phyloP scores from a whole-genome alignment of 1,140 invertebrate species.

The Drosophila busckii region DNA sequence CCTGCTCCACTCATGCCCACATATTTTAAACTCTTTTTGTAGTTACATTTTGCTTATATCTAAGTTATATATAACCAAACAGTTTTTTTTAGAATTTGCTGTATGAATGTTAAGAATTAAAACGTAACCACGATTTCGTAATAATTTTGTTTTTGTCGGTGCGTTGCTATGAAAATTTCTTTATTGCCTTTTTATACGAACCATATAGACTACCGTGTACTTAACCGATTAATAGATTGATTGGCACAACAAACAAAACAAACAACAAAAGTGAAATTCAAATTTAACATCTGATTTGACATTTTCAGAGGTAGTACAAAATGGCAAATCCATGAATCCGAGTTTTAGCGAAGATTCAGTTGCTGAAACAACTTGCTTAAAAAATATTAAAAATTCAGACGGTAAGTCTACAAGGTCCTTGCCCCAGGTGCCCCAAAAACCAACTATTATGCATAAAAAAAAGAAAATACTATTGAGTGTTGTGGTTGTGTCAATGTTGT shows the following conservation, averaged over 20 bases:
- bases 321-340: constrained; percentile 82
- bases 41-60: not conserved
- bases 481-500: constrained; percentile 77
- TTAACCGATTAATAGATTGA: constrained; percentile 21
- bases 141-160: constrained; percentile 16
- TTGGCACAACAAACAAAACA: constrained; percentile 29
- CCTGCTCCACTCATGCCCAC: too few species aligned
- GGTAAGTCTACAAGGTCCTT: constrained; percentile 83
- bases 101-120: not conserved
- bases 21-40: too few species aligned
- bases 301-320: constrained; percentile 80
- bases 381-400: constrained; percentile 90
- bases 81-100: not conserved
- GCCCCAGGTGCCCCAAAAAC: constrained; percentile 45
- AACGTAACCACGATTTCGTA: not conserved
- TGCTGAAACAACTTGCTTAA: constrained; percentile 86
- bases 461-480: constrained; percentile 52
- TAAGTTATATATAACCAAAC: not conserved
- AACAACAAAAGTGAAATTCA: constrained; percentile 18
- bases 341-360: constrained; percentile 89
- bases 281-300: constrained; percentile 68
- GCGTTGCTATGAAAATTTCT: constrained; percentile 3
- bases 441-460: constrained; percentile 11
- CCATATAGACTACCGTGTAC: constrained; percentile 62
- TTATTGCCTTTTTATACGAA: constrained; percentile 45